Percentiles rank a stretch among this genome's conserved stretches.
Conservation (phyloP, 2,888 invertebrate species). For the Hermodice carunculata region DNA sequence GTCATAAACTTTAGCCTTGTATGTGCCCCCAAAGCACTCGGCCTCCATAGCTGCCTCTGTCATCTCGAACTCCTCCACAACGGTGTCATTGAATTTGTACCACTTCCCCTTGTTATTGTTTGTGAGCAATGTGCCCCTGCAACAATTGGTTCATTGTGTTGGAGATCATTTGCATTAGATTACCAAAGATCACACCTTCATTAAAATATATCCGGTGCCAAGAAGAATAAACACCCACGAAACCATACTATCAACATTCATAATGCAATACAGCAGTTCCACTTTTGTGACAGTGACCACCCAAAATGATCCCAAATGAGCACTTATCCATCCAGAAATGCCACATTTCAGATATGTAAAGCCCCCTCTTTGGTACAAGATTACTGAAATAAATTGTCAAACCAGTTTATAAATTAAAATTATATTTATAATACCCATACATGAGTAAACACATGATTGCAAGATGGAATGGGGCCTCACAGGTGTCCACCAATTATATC, state of each 20-base stretch:
- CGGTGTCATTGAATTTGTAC: slow-evolving; percentile 73
- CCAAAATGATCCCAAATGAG: no score
- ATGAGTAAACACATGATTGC: no score
- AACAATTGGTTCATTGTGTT: not conserved
- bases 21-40: slow-evolving; percentile 73
- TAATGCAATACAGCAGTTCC: not conserved
- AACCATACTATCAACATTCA: not conserved
- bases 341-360: no score
- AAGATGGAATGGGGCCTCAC: no score
- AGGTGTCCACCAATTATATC: no score
- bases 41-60: slow-evolving; percentile 69
- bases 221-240: not conserved
- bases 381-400: no score
- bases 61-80: slow-evolving; percentile 72
- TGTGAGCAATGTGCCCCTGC: slow-evolving; percentile 66
- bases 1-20: slow-evolving; percentile 71
- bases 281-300: no score
- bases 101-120: slow-evolving; percentile 70
- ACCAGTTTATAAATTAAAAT: no score
- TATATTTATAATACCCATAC: no score
- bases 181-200: not conserved
- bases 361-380: no score
- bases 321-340: no score
- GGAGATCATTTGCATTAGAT: not conserved
- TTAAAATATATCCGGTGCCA: not conserved